Evolutionary conservation across 2,797 vertebrate species (phyloP).

Genomic region (Nyctalus aviator): DNA sequence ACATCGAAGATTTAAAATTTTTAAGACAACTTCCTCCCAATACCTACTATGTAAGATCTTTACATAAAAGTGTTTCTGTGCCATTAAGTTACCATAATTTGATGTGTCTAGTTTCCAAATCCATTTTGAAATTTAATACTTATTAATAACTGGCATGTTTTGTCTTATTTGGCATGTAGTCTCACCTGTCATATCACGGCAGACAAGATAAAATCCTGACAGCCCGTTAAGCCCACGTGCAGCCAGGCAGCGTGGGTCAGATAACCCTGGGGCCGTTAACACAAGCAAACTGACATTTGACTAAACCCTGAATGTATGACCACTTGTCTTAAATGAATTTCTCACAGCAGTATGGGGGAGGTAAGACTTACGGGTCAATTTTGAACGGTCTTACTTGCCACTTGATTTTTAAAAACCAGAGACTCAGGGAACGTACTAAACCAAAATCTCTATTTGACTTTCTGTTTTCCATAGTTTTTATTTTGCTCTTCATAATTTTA

Average conservation of each 20-base stretch:
- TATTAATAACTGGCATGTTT: slow-evolving; percentile 61
- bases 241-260: not conserved
- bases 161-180: slow-evolving; percentile 35
- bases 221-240: not conserved
- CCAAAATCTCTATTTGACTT: slow-evolving; percentile 83
- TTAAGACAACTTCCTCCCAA: not conserved
- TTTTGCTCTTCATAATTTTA: slow-evolving; percentile 69
- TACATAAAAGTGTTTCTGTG: not conserved
- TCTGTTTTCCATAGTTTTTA: slow-evolving; percentile 69
- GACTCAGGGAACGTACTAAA: slow-evolving; percentile 86
- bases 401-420: slow-evolving; percentile 77
- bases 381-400: slow-evolving; percentile 57
- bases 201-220: slow-evolving; percentile 1
- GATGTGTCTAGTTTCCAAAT: slow-evolving; percentile 59
- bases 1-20: slow-evolving; percentile 48
- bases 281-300: not conserved
- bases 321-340: slow-evolving; percentile 20
- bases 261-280: not conserved
- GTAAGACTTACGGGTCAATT: slow-evolving; percentile 25
- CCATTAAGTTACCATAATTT: slow-evolving; percentile 32
- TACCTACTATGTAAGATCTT: slow-evolving; percentile 44
- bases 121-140: slow-evolving; percentile 65
- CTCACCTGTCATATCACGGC: not conserved
- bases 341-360: not conserved
- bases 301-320: not conserved